phyloP scores from a whole-genome alignment of 2,797 vertebrate species.

The Knipowitschia caucasica region DNA sequence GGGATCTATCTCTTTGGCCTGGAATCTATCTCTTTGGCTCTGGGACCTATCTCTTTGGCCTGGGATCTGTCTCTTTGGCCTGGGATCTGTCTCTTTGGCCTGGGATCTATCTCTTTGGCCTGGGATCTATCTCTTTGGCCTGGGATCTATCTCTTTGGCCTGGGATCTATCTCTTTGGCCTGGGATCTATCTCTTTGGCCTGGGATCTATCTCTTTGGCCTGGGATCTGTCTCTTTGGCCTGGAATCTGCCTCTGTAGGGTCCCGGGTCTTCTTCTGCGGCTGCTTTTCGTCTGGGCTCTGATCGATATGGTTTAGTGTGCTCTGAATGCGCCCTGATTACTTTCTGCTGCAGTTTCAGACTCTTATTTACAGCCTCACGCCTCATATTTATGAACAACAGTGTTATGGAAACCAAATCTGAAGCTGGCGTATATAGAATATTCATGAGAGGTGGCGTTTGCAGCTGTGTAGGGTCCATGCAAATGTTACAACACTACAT shows the following conservation, averaged over 20 bases:
- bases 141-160: constrained; percentile 18
- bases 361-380: constrained; percentile 9
- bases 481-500: background rate
- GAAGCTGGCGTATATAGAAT: background rate
- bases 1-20: constrained; percentile 17
- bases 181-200: constrained; percentile 18
- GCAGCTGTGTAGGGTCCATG: background rate
- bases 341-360: constrained; percentile 15
- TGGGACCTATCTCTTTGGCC: constrained; percentile 43
- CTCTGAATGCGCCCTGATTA: constrained; percentile 29
- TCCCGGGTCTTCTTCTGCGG: background rate
- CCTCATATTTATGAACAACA: constrained; percentile 10
- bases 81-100: constrained; percentile 37
- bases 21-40: too few relatives aligned
- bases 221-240: constrained; percentile 20
- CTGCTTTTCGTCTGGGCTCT: background rate
- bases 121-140: constrained; percentile 38
- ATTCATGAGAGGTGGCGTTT: background rate
- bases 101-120: constrained; percentile 18
- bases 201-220: constrained; percentile 38
- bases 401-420: constrained; percentile 4
- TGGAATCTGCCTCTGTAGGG: background rate
- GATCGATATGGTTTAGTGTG: constrained; percentile 13
- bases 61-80: constrained; percentile 18
- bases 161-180: constrained; percentile 38